Evolutionary conservation across 2,113 vertebrate genomes (phyloP), one percentile per base, ranked within the genome.

Genomic region (Tympanuchus pallidicinctus): DNA sequence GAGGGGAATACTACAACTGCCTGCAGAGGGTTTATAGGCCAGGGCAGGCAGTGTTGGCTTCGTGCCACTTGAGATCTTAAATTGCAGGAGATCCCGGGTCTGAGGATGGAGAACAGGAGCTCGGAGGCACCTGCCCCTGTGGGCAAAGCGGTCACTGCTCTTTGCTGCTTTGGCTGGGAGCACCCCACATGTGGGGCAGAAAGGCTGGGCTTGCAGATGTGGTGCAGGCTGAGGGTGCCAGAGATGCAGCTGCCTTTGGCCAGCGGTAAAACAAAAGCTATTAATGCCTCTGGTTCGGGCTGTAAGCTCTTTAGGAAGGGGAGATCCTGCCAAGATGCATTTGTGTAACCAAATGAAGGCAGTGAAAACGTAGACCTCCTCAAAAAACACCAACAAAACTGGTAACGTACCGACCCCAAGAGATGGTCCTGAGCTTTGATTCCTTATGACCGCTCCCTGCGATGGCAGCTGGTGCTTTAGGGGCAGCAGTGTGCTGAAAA

Each of bases 91-190:
- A 22, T 48, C 32, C 74, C 56, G 1, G 69, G 4, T 36, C 27
- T 32, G 14, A 7, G 34, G 30, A 43, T 52, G 86, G 14, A 43
- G 27, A 3, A 8, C 22, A 12, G 64, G 24, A 61, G 5, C 40
- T 61, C 0, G 0, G n/a, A 1, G 1, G 27, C 5, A 1, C 45
- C 28, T 45, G 12, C 4, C 50, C 11, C 5, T 11, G 43, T 13
- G 59, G 22, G 19, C 28, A 43, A 77, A 65, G 38, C 32, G 8
- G 12, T 19, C 57, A 6, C 32, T 47, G 25, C 1, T 1, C 32
- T 78, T 25, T 21, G 9, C 40, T 34, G 14, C 10, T 27, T 56
- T 48, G 63, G 67, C 50, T 75, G 56, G 50, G 27, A 66, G 45
- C 8, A 42, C 6, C 8, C 48, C n/a, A 4, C 34, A 22, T 45